Base-by-base conservation (phyloP, 2,113 vertebrate species). In the Catharus minimus region DNA sequence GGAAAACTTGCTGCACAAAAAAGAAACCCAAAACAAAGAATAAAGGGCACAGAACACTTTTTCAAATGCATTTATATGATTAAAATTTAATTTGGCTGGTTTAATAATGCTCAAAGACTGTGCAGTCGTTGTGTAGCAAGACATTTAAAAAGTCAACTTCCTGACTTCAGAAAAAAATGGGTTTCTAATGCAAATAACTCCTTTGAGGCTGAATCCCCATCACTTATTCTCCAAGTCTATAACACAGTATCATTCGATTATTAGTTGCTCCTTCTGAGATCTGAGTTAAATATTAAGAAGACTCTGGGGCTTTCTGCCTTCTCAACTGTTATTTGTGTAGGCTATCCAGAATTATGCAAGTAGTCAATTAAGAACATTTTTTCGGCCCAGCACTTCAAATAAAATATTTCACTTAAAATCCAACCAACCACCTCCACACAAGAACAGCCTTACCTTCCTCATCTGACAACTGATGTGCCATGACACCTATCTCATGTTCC, bases 401-500 rank as follows among this genome's bases (percentile, higher is more conserved):
- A 1, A 86, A 87, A 64, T 24, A 66, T 27, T 64, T 92, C 49
- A 69, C 15, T 73, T 2, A 61, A 67, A 47, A 49, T 41, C 47
- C 30, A 33, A 36, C 41, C 49, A 68, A 57, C 17, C 5, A 28
- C 8, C 16, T 66, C 50, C 43, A n/a, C 68, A 66, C 18, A 50
- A 79, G 6, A 79, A 6, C 22, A 76, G 8, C 23, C 36, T 53
- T 19, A 13, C 53, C 82, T 55, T 77, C 14, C 22, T 65, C 32
- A 57, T 71, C 61, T 75, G 47, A 50, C 74, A 88, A 32, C 2
- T 81, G 28, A 94, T 97, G 39, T 96, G 98, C 97, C 97, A 97
- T 82, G 62, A 84, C 78, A 80, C 95, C 94, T 52, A 97, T 60
- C 30, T 97, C 93, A 5, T 96, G 92, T 95, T 95, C 96, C 96